phyloP scores from a whole-genome alignment of 2,888 invertebrate species.

The Pantelozetes paolii region DNA sequence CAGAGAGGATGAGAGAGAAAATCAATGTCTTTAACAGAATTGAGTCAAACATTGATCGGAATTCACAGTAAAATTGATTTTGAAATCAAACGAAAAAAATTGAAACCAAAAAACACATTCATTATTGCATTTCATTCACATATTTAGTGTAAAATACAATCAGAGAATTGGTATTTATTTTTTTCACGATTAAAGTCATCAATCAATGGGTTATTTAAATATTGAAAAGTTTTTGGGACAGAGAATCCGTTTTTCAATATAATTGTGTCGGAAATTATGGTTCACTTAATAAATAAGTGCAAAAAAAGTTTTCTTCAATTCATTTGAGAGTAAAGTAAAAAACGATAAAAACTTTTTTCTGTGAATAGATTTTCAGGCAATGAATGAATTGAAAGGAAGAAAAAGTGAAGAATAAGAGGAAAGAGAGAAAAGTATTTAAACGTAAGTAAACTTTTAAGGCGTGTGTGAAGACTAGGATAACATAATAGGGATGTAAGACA shows the following conservation, averaged over 20 bases:
- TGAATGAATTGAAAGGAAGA: neutral
- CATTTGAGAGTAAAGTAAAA: neutral
- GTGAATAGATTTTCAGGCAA: neutral
- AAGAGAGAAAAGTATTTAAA: neutral
- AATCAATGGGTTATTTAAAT: too few species aligned
- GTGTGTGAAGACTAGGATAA: slow-evolving; percentile 24
- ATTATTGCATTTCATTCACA: too few species aligned
- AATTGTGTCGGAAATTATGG: neutral
- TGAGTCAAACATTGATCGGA: neutral
- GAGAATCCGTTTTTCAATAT: neutral
- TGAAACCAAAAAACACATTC: too few species aligned
- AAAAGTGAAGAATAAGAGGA: neutral
- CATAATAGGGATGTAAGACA: slow-evolving; percentile 28
- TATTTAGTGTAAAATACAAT: too few species aligned
- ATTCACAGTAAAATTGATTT: too few species aligned
- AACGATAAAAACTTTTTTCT: neutral
- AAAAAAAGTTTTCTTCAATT: neutral
- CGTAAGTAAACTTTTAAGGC: slow-evolving; percentile 14
- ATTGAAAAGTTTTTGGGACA: too few species aligned
- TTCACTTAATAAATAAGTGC: neutral
- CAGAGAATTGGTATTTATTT: too few species aligned
- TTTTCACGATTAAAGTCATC: too few species aligned
- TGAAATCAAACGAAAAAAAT: too few species aligned
- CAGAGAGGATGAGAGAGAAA: neutral
- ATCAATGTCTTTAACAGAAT: neutral